phyloP scores from a whole-genome alignment of 1,140 invertebrate genomes.

The Meteorus sp. region DNA sequence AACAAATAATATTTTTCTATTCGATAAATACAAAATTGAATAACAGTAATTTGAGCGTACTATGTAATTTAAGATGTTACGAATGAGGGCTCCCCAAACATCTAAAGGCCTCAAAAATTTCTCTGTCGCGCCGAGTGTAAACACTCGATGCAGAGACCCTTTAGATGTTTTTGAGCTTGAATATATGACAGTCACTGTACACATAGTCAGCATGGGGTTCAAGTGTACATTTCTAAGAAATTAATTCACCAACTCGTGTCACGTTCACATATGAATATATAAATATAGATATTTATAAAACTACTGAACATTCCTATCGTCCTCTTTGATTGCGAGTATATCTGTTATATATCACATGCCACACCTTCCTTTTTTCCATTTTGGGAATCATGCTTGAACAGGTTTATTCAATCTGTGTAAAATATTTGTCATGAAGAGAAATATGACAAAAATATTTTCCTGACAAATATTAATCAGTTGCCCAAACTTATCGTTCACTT shows the following conservation, averaged over 20 bases:
- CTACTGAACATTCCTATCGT: background rate
- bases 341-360: no score
- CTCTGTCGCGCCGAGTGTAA: background rate
- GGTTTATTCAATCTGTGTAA: no score
- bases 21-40: background rate
- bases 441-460: no score
- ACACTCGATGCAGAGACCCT: constrained; percentile 18
- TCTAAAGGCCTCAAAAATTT: background rate
- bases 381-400: no score
- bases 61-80: no score
- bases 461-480: no score
- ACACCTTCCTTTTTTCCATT: no score
- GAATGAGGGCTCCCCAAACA: no score
- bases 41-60: background rate
- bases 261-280: background rate
- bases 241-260: background rate
- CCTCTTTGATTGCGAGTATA: no score
- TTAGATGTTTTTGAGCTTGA: background rate
- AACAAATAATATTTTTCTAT: no score
- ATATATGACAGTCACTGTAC: background rate
- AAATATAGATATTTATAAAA: background rate
- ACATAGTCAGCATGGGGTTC: background rate
- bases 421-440: no score
- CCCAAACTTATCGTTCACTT: no score
- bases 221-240: constrained; percentile 6